phyloP scores from a whole-genome alignment of 2,113 vertebrate species.

The Uropsilus gracilis region DNA sequence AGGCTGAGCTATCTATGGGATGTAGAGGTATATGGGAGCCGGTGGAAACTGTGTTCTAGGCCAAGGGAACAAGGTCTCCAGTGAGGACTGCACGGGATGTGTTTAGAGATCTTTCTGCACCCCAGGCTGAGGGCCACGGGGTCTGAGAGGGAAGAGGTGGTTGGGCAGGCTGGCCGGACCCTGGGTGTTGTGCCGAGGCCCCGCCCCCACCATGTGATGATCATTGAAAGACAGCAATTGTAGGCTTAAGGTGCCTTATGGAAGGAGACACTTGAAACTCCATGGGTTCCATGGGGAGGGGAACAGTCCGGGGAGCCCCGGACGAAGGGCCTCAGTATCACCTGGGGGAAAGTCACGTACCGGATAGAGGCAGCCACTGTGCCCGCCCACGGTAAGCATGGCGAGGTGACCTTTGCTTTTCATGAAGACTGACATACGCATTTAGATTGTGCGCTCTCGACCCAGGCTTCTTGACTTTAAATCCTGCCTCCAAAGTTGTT shows the following conservation, averaged over 20 bases:
- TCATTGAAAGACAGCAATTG: neutral
- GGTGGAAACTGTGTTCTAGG: neutral
- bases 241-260: neutral
- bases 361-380: neutral
- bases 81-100: neutral
- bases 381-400: neutral
- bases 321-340: neutral
- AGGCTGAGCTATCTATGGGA: neutral
- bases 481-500: neutral
- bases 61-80: neutral
- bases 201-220: neutral
- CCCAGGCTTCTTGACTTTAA: neutral
- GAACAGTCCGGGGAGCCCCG: neutral
- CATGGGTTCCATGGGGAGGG: neutral
- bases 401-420: neutral
- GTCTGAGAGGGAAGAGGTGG: neutral
- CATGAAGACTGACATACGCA: neutral
- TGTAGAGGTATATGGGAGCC: neutral
- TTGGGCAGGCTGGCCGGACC: neutral
- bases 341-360: neutral
- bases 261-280: neutral
- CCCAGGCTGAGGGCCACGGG: neutral
- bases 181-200: neutral
- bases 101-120: neutral
- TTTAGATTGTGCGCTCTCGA: neutral